phyloP scores from a whole-genome alignment of 2,113 vertebrate genomes.

The Psilopsiagon aurifrons region DNA sequence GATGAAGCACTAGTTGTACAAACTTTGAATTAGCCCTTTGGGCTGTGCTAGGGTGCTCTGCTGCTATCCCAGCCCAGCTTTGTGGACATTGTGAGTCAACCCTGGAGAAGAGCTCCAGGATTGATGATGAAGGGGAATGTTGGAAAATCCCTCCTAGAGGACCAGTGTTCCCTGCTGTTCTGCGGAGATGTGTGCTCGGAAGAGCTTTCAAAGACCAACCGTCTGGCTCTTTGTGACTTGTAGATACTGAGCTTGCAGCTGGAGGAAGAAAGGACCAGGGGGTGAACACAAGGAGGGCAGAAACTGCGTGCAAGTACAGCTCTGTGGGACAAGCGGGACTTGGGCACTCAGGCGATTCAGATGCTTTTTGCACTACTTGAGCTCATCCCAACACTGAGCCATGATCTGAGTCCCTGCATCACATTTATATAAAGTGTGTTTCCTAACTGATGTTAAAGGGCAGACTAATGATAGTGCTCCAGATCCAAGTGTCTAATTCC shows the following conservation, averaged over 20 bases:
- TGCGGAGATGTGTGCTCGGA: neutral
- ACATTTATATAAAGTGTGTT: neutral
- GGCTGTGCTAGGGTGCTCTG: neutral
- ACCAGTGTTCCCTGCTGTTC: rapidly evolving
- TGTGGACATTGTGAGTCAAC: neutral
- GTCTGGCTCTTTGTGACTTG: neutral
- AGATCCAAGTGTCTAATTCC: constrained; percentile 61
- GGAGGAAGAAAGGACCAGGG: neutral
- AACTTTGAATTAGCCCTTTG: neutral
- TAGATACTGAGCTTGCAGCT: neutral
- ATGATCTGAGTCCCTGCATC: rapidly evolving
- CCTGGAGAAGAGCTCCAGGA: neutral
- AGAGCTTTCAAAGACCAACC: neutral
- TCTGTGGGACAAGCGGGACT: neutral
- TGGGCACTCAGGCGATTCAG: neutral
- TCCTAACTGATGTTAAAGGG: neutral
- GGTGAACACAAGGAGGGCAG: neutral
- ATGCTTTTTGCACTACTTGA: neutral
- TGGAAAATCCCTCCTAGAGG: neutral
- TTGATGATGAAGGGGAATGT: neutral
- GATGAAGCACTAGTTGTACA: neutral
- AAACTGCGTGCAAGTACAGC: neutral
- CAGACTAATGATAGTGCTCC: constrained; percentile 4
- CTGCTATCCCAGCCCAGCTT: neutral
- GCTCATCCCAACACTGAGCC: neutral